Percentiles rank a stretch among this genome's conserved stretches.
These are phyloP conservation scores for Drosophila infuscata DNA, from an alignment of 2,888 invertebrate species.

Conservation along the genomic window DNA sequence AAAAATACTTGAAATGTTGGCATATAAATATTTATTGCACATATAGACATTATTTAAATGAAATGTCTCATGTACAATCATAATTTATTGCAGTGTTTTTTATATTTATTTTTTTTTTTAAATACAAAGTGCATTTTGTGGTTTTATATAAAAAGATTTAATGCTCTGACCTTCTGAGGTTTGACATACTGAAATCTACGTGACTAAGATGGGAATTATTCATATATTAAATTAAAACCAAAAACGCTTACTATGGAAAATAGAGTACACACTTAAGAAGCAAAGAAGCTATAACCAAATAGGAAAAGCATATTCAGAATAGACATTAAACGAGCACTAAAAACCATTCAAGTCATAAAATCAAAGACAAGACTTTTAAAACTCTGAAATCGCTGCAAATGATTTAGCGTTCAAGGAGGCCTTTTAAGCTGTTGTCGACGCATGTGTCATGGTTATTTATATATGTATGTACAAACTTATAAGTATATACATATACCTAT, in stretches of 20 bases:
- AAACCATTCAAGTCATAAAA: conserved; percentile 15
- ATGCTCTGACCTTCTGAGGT: conserved; percentile 9
- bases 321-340: conserved; percentile 10
- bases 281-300: background rate
- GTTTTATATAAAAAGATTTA: background rate
- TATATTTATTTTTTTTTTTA: background rate
- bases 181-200: conserved; percentile 5
- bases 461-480: background rate
- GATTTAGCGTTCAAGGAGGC: conserved; percentile 26
- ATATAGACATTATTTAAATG: background rate
- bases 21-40: background rate
- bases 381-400: conserved; percentile 15
- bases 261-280: background rate
- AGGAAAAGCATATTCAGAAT: conserved; percentile 1
- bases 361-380: conserved; percentile 1
- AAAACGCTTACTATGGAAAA: background rate
- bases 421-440: conserved; percentile 20
- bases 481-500: conserved; percentile 3
- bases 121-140: conserved; percentile 16
- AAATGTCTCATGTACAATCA: background rate
- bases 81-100: background rate
- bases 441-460: conserved; percentile 41
- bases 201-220: background rate
- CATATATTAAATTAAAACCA: background rate
- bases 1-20: background rate